A percentile compares a stretch with the other conserved stretches of the same genome.
These are phyloP conservation scores for Dicranocentrus wangi DNA, from an alignment of 2,888 invertebrate genomes.

Conservation along the genomic window DNA sequence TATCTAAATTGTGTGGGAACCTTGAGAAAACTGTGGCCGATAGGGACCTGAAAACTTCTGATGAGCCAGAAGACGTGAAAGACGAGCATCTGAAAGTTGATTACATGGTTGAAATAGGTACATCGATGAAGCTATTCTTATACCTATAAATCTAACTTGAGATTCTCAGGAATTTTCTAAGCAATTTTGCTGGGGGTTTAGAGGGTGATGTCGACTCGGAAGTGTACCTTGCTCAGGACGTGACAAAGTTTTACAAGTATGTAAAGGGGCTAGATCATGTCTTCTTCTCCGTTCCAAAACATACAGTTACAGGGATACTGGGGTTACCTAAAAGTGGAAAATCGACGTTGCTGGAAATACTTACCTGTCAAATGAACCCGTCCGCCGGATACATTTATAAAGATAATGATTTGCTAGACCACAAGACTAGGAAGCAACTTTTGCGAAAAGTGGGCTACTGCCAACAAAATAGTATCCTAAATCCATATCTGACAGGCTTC, in stretches of 20 bases:
- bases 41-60: constrained; percentile 34
- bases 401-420: constrained; percentile 48
- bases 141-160: too few species aligned
- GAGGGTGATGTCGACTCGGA: constrained; percentile 61
- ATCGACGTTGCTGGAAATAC: constrained; percentile 43
- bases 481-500: constrained; percentile 51
- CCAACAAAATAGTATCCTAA: constrained; percentile 25
- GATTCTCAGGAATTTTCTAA: too few species aligned
- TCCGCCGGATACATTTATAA: constrained; percentile 59
- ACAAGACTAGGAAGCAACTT: constrained; percentile 15
- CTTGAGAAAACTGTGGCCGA: constrained; percentile 48
- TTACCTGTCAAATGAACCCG: constrained; percentile 39
- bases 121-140: too few species aligned
- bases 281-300: constrained; percentile 55
- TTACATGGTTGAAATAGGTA: constrained; percentile 65
- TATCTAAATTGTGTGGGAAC: constrained; percentile 54
- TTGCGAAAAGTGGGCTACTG: constrained; percentile 51
- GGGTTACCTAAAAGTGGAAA: constrained; percentile 63
- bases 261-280: constrained; percentile 64
- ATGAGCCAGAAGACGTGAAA: constrained; percentile 66
- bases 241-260: constrained; percentile 58
- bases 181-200: too few species aligned
- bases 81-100: constrained; percentile 64
- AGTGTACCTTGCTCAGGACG: constrained; percentile 62
- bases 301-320: constrained; percentile 46